Conservation (phyloP, 2,888 invertebrate genomes). For the Linyphia triangularis region DNA sequence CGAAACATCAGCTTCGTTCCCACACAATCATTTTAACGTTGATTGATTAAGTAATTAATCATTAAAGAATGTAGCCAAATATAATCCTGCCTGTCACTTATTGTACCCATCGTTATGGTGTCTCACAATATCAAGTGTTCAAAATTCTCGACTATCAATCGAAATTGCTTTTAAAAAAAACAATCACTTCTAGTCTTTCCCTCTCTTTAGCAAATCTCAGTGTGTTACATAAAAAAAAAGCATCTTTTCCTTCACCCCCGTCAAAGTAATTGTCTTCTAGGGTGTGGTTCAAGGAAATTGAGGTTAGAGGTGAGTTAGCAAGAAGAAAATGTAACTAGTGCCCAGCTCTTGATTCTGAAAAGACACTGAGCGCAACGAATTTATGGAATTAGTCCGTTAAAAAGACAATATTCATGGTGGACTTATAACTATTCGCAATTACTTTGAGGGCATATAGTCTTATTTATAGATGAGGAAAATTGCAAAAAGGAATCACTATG, state of each 20-base stretch:
- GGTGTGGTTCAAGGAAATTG: slow-evolving; percentile 49
- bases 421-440: neutral
- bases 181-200: slow-evolving; percentile 19
- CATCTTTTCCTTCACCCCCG: slow-evolving; percentile 24
- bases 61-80: too few species aligned
- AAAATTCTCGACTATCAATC: too few species aligned
- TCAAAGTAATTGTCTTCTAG: slow-evolving; percentile 42
- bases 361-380: slow-evolving; percentile 12
- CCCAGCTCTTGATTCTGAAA: neutral
- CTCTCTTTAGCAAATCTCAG: slow-evolving; percentile 1
- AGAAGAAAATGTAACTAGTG: slow-evolving; percentile 2
- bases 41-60: too few species aligned
- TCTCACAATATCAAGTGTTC: too few species aligned
- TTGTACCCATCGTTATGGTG: too few species aligned
- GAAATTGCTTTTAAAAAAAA: too few species aligned
- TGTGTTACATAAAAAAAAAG: neutral
- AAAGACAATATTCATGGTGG: neutral
- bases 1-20: too few species aligned
- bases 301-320: slow-evolving; percentile 36
- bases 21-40: too few species aligned
- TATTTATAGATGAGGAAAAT: too few species aligned
- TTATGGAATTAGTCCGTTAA: neutral
- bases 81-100: too few species aligned
- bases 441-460: too few species aligned
- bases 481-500: too few species aligned